Conservation (phyloP, 2,888 invertebrate species). For the Drosophila formosana region DNA sequence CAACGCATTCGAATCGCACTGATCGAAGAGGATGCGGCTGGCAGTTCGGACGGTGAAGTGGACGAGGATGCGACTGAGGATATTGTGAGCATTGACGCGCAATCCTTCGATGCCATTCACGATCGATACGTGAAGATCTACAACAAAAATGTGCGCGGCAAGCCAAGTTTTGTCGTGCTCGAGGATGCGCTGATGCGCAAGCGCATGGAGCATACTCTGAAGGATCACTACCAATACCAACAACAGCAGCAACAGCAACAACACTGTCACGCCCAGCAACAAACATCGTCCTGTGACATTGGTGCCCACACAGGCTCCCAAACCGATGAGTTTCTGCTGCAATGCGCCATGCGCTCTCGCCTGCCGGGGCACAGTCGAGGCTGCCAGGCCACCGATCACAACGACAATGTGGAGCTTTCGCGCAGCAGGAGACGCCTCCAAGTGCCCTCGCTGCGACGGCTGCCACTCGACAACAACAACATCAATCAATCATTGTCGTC, state of each 20-base stretch:
- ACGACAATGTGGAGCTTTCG: conserved; percentile 1
- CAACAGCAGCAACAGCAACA: background rate
- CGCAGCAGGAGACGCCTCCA: background rate
- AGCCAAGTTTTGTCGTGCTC: conserved; percentile 65
- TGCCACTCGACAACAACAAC: conserved; percentile 3
- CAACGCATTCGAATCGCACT: conserved; percentile 40
- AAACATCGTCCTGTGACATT: conserved; percentile 39
- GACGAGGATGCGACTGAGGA: background rate
- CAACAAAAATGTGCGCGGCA: conserved; percentile 38
- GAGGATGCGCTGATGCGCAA: conserved; percentile 39
- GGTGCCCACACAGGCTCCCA: conserved; percentile 43
- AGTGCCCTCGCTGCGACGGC: background rate
- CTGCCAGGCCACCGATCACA: conserved; percentile 48
- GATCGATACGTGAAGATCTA: conserved; percentile 42
- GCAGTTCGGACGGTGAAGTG: conserved; percentile 32
- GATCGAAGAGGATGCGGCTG: conserved; percentile 35
- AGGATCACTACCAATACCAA: conserved; percentile 13
- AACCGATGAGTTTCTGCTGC: conserved; percentile 48
- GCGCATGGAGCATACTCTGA: conserved; percentile 31
- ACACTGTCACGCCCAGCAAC: conserved; percentile 31
- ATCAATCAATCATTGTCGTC: background rate
- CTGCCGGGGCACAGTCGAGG: conserved; percentile 29
- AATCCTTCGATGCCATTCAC: conserved; percentile 18
- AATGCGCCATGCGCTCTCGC: conserved; percentile 14
- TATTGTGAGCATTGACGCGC: background rate